Percentiles rank a stretch among this genome's conserved stretches.
These are phyloP conservation scores for Akabosia matsudoensis DNA, from an alignment of 1,140 invertebrate species.

Conservation along the genomic window DNA sequence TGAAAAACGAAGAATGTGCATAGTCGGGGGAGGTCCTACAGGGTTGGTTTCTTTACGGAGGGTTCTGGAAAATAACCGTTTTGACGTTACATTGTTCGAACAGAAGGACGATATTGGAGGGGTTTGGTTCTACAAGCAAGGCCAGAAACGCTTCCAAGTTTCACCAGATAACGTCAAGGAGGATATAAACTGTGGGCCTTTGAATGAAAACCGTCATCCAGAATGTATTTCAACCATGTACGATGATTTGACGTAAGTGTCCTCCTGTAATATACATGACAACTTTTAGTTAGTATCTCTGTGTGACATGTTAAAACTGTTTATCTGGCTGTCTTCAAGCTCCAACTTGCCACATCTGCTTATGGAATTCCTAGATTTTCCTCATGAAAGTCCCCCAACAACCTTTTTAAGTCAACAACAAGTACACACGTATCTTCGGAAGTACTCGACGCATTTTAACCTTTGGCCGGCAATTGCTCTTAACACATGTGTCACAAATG, in stretches of 20 bases:
- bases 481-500: neutral
- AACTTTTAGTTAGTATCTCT: neutral
- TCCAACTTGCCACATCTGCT: neutral
- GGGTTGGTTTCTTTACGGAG: neutral
- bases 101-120: conserved; percentile 4
- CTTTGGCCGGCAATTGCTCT: neutral
- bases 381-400: neutral
- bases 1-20: neutral
- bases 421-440: neutral
- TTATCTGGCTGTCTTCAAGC: neutral
- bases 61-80: neutral
- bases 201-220: neutral
- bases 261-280: neutral
- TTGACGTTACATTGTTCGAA: neutral
- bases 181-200: neutral
- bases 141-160: neutral
- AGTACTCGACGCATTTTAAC: neutral
- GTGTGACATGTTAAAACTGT: neutral
- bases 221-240: conserved; percentile 2
- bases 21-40: neutral
- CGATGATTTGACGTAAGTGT: neutral
- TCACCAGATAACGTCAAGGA: neutral
- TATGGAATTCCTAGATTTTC: neutral
- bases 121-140: neutral
- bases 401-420: neutral